Evolutionary conservation across 2,797 vertebrate species (phyloP).

Genomic region (Anguilla megastoma): DNA sequence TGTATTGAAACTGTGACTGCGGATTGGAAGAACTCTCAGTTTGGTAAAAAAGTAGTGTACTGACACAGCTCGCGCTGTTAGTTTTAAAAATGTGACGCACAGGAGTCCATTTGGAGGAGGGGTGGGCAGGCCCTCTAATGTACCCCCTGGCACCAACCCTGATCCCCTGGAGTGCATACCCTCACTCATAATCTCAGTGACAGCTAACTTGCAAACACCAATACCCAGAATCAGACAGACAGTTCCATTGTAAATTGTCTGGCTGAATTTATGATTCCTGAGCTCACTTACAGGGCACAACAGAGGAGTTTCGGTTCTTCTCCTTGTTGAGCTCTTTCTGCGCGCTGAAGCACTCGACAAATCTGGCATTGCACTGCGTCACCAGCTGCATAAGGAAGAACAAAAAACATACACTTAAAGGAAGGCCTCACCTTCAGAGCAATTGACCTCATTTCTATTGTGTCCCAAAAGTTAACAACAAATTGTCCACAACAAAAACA

Average conservation of each 20-base stretch:
- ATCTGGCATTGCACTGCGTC: conserved; percentile 92
- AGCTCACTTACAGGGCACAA: conserved; percentile 89
- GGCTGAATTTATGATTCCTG: background rate
- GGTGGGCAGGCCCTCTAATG: too few species aligned
- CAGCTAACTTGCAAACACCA: background rate
- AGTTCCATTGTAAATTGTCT: background rate
- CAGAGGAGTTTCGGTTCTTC: conserved; percentile 98
- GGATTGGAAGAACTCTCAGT: too few species aligned
- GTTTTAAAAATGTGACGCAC: too few species aligned
- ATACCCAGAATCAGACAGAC: background rate
- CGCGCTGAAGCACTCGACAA: conserved; percentile 93
- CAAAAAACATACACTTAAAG: too few species aligned
- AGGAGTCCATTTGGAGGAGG: too few species aligned
- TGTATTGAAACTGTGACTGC: too few species aligned
- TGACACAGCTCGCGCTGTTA: too few species aligned
- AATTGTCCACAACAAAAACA: background rate
- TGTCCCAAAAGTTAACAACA: background rate
- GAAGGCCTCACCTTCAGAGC: background rate
- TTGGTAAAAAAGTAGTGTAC: too few species aligned
- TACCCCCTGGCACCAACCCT: background rate
- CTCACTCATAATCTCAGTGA: background rate
- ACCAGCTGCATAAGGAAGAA: conserved; percentile 80
- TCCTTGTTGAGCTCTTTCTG: conserved; percentile 99
- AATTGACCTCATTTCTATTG: background rate
- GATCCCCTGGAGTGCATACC: background rate